These are phyloP conservation scores for Drosophila cracens DNA, from an alignment of 2,888 invertebrate species.

Conservation along the genomic window DNA sequence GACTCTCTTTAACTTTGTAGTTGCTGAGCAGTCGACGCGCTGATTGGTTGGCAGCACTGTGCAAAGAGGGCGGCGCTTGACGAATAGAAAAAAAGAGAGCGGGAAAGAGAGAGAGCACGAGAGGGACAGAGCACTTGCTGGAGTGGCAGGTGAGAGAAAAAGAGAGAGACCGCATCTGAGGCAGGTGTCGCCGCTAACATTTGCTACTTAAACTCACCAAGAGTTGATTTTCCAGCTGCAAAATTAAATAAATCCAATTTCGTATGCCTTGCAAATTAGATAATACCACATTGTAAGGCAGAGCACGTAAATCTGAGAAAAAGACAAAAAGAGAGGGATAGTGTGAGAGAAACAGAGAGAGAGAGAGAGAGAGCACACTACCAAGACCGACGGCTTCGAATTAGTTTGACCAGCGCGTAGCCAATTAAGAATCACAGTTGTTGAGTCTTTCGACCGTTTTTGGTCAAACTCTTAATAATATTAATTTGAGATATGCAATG, in stretches of 20 bases:
- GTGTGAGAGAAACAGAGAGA: neutral
- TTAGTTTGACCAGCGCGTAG: neutral
- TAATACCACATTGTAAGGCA: neutral
- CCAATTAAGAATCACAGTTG: conserved; percentile 39
- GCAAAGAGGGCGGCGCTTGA: conserved; percentile 46
- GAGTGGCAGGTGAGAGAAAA: conserved; percentile 11
- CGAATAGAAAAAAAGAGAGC: neutral
- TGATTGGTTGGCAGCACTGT: conserved; percentile 40
- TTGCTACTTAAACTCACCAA: conserved; percentile 47
- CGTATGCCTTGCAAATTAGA: conserved; percentile 15
- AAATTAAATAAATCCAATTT: conserved; percentile 41
- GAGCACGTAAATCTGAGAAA: neutral
- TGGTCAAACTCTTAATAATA: conserved; percentile 53
- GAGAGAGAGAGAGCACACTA: neutral
- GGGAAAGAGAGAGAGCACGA: neutral
- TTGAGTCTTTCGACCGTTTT: conserved; percentile 14
- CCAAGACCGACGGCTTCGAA: conserved; percentile 36
- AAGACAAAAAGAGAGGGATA: neutral
- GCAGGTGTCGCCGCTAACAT: conserved; percentile 71
- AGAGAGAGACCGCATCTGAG: conserved; percentile 27
- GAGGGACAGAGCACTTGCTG: conserved; percentile 4
- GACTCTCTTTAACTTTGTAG: conserved; percentile 17
- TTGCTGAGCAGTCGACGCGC: conserved; percentile 25
- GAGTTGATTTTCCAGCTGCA: conserved; percentile 24
- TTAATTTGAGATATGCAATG: conserved; percentile 60